These are phyloP conservation scores for Rhea americana DNA, from an alignment of 2,113 vertebrate species.

Conservation along the genomic window DNA sequence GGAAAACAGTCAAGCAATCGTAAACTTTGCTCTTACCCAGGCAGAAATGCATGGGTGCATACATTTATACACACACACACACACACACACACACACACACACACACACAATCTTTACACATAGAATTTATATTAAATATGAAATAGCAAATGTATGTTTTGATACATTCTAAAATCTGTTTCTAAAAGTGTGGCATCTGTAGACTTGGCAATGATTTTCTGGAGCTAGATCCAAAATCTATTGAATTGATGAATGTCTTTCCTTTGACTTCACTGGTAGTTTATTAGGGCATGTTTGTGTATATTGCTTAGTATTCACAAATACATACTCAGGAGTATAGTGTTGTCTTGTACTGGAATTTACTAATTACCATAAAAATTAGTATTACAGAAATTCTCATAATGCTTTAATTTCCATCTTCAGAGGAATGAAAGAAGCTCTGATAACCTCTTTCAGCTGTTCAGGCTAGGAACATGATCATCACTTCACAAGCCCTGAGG, in stretches of 20 bases:
- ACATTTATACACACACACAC: neutral
- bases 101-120: neutral
- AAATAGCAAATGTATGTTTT: conserved; percentile 55
- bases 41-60: neutral
- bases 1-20: neutral
- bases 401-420: neutral
- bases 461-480: neutral
- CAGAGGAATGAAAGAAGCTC: neutral
- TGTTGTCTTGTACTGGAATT: neutral
- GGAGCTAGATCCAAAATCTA: neutral
- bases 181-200: conserved; percentile 57
- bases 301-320: neutral
- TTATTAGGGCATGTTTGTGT: neutral
- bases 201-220: conserved; percentile 50
- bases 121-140: conserved; percentile 42
- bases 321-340: neutral
- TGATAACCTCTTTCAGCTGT: neutral
- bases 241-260: conserved; percentile 1
- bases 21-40: neutral
- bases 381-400: neutral
- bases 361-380: neutral
- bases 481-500: neutral
- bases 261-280: neutral
- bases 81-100: neutral
- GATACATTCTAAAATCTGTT: conserved; percentile 60